Conservation (phyloP, 2,797 vertebrate genomes). For the Yasuhikotakia modesta region DNA sequence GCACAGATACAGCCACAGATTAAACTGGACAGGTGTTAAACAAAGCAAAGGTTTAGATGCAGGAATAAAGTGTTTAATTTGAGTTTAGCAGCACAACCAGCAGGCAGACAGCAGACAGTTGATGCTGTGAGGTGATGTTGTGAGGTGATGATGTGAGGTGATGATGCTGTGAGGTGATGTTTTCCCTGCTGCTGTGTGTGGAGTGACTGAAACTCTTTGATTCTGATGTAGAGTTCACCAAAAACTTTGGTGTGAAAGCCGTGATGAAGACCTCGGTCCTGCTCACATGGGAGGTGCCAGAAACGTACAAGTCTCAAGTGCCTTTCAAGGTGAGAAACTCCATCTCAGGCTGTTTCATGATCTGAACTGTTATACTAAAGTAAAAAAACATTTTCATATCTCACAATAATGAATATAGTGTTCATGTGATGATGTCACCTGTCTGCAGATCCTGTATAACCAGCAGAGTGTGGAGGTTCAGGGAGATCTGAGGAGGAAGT, state of each 20-base stretch:
- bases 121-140: slow-evolving; percentile 6
- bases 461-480: slow-evolving; percentile 93
- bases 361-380: too few species aligned
- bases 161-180: background rate
- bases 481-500: slow-evolving; percentile 85
- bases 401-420: too few species aligned
- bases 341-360: too few species aligned
- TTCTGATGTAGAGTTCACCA: slow-evolving; percentile 76
- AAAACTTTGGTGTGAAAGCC: slow-evolving; percentile 90
- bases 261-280: slow-evolving; percentile 93
- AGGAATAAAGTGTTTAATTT: background rate
- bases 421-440: too few species aligned
- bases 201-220: slow-evolving; percentile 1
- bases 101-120: slow-evolving; percentile 7
- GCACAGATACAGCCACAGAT: background rate
- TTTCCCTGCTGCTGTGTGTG: background rate
- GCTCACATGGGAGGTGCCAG: slow-evolving; percentile 94
- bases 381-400: too few species aligned
- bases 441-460: slow-evolving; percentile 91
- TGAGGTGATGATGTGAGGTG: background rate
- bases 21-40: too few species aligned
- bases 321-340: slow-evolving; percentile 88
- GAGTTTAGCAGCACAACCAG: background rate
- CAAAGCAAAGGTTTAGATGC: background rate
- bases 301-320: slow-evolving; percentile 86